These are phyloP conservation scores for Serranus cabrilla DNA, from an alignment of 2,797 vertebrate genomes.

Conservation along the genomic window DNA sequence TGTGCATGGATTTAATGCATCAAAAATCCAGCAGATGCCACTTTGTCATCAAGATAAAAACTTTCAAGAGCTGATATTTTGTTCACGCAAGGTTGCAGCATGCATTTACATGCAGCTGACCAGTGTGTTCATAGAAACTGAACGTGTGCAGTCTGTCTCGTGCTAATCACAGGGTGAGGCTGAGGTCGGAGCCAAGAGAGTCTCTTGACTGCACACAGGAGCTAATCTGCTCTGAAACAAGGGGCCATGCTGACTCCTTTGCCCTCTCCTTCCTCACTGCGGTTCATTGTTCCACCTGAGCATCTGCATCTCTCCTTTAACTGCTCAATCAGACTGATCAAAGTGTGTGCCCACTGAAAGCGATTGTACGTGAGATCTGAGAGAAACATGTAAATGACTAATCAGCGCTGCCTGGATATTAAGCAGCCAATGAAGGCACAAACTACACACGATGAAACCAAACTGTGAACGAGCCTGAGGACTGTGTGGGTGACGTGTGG, in stretches of 20 bases:
- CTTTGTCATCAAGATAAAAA: neutral
- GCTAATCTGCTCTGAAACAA: constrained; percentile 61
- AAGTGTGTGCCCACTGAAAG: constrained; percentile 4
- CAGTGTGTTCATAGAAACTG: constrained; percentile 8
- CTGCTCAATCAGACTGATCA: constrained; percentile 30
- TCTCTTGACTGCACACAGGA: constrained; percentile 37
- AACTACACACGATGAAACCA: neutral
- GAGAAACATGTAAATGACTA: constrained; percentile 44
- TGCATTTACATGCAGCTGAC: neutral
- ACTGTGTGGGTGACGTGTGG: constrained; percentile 14
- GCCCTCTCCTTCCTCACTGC: neutral
- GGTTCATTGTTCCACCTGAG: constrained; percentile 15
- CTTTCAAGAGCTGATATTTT: neutral
- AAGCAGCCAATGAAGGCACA: constrained; percentile 38
- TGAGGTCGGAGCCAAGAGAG: constrained; percentile 41
- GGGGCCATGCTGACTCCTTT: constrained; percentile 31
- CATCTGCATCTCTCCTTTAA: neutral
- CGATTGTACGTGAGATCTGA: constrained; percentile 24
- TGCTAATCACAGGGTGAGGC: constrained; percentile 57
- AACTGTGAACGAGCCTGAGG: constrained; percentile 53
- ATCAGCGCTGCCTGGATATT: constrained; percentile 30
- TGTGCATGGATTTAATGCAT: neutral
- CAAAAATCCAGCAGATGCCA: neutral
- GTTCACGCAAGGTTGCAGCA: neutral
- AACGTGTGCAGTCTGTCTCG: constrained; percentile 15